phyloP scores from a whole-genome alignment of 2,113 vertebrate species.

The Silurus glanis region DNA sequence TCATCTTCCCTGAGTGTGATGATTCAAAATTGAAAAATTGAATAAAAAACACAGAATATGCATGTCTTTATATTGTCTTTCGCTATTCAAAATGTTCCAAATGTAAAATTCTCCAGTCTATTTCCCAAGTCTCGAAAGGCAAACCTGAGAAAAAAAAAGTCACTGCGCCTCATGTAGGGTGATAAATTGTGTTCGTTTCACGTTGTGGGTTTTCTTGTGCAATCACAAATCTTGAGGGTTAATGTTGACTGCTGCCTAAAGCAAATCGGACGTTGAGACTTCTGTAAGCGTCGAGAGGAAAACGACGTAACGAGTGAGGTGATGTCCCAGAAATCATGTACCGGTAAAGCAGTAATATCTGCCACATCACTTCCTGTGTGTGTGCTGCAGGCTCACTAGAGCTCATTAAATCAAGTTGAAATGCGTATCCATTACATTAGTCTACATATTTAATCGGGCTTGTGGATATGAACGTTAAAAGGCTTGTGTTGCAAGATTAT shows the following conservation, averaged over 20 bases:
- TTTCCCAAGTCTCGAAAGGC: background rate
- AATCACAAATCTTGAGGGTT: background rate
- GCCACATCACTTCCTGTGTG: conserved; percentile 17
- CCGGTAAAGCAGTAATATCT: conserved; percentile 10
- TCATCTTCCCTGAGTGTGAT: background rate
- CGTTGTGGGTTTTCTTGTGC: background rate
- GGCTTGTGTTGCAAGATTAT: conserved; percentile 47
- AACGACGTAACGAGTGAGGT: background rate
- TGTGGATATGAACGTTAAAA: conserved; percentile 21
- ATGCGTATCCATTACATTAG: conserved; percentile 26
- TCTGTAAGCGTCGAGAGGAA: background rate
- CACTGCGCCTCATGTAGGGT: background rate
- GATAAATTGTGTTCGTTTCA: background rate
- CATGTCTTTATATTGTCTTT: background rate
- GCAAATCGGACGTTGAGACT: background rate
- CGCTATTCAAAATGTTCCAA: background rate
- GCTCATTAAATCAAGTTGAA: background rate
- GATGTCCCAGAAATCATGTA: conserved; percentile 5
- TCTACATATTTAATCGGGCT: conserved; percentile 18
- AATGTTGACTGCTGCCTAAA: background rate
- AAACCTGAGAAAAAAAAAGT: background rate
- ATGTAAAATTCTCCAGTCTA: background rate
- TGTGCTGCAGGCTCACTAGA: background rate
- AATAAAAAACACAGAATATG: too few species aligned
- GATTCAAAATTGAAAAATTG: background rate